phyloP scores from a whole-genome alignment of 1,140 invertebrate species.

The Anastrepha ludens region DNA sequence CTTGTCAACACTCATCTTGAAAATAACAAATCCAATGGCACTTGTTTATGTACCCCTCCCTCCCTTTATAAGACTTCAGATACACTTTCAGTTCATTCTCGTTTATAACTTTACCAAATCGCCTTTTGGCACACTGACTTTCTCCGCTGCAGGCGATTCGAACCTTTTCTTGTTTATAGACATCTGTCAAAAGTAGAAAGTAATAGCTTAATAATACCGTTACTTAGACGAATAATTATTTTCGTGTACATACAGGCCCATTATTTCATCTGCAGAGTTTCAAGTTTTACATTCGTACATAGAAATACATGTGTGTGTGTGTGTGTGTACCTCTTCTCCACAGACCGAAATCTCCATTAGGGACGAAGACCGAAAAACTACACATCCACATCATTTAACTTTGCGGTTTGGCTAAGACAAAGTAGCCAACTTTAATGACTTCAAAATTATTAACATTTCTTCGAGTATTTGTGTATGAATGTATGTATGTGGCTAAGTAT shows the following conservation, averaged over 20 bases:
- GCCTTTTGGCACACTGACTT: too few relatives aligned
- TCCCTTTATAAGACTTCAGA: too few relatives aligned
- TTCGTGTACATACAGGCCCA: background rate
- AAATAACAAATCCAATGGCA: too few relatives aligned
- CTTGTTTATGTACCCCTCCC: too few relatives aligned
- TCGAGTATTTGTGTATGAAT: too few relatives aligned
- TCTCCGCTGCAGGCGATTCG: too few relatives aligned
- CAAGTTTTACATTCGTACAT: background rate
- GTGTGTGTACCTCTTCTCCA: background rate
- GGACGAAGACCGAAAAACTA: background rate
- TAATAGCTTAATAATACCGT: background rate
- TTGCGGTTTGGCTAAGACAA: background rate
- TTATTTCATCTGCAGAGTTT: background rate
- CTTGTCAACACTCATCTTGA: too few relatives aligned
- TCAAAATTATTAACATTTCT: conserved; percentile 7
- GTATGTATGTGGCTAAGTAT: too few relatives aligned
- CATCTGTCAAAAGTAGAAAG: background rate
- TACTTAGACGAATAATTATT: background rate
- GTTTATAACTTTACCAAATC: too few relatives aligned
- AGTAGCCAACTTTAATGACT: conserved; percentile 3
- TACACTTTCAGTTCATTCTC: too few relatives aligned
- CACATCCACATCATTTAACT: background rate
- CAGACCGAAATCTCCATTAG: background rate
- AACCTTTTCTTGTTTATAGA: too few relatives aligned
- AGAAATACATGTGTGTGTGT: background rate